Evolutionary conservation across 2,113 vertebrate genomes (phyloP).

Genomic region (Pogonocichla stellata): DNA sequence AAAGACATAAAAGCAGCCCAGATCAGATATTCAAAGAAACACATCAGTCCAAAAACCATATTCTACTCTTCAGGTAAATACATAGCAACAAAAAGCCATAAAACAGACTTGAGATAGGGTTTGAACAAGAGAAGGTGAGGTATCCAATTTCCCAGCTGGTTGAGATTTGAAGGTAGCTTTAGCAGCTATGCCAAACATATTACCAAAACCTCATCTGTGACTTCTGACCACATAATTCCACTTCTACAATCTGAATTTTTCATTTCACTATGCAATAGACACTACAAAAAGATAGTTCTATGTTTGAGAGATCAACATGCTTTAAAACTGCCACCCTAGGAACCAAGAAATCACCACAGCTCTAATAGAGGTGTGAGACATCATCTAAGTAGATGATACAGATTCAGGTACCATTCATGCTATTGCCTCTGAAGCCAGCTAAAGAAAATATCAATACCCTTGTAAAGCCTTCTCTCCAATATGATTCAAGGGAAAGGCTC

Average conservation of each 20-base stretch:
- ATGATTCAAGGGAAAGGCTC: neutral
- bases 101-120: neutral
- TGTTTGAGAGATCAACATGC: neutral
- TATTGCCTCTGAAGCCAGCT: neutral
- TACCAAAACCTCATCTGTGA: neutral
- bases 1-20: neutral
- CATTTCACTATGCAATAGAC: neutral
- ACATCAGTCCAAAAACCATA: neutral
- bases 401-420: neutral
- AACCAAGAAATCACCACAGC: neutral
- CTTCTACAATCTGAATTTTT: neutral
- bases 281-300: neutral
- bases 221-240: neutral
- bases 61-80: neutral
- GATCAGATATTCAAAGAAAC: neutral
- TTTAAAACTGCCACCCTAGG: neutral
- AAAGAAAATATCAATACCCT: neutral
- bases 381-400: neutral
- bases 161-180: neutral
- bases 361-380: neutral
- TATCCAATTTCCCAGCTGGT: neutral
- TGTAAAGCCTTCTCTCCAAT: neutral
- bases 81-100: neutral
- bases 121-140: neutral
- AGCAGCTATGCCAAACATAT: neutral